Percentiles rank a stretch among this genome's conserved stretches.
These are phyloP conservation scores for Drosophila emarginata DNA, from an alignment of 2,888 invertebrate genomes.

Conservation along the genomic window DNA sequence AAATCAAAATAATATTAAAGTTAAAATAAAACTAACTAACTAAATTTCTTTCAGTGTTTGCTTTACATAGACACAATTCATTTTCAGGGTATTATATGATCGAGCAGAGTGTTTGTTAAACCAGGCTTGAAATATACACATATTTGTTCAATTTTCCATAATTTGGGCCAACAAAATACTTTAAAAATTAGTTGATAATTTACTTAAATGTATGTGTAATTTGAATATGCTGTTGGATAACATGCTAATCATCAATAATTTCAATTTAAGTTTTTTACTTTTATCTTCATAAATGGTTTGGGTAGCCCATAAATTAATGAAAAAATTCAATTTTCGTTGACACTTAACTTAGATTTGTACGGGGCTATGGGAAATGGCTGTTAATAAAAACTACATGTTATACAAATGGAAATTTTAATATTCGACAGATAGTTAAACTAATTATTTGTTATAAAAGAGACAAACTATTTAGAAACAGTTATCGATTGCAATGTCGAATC, in stretches of 20 bases:
- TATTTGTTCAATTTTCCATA: background rate
- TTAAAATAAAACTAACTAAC: too few relatives aligned
- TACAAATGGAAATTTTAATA: background rate
- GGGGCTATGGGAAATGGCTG: background rate
- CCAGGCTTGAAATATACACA: background rate
- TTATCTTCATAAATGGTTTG: background rate
- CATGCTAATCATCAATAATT: slow-evolving; percentile 6
- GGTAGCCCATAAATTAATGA: slow-evolving; percentile 11
- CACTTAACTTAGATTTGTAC: background rate
- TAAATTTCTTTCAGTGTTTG: too few relatives aligned
- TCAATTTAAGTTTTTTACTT: background rate
- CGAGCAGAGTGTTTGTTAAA: background rate
- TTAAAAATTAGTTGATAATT: slow-evolving; percentile 3
- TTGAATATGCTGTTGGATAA: background rate
- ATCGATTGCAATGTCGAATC: too few relatives aligned
- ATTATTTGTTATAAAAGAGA: slow-evolving; percentile 7
- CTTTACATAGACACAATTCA: too few relatives aligned
- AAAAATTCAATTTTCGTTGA: background rate
- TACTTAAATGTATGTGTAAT: background rate
- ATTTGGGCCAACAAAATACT: slow-evolving; percentile 4
- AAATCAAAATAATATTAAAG: too few relatives aligned
- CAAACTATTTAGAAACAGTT: too few relatives aligned
- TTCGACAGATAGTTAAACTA: background rate
- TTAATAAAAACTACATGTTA: background rate
- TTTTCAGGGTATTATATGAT: too few relatives aligned